phyloP scores from a whole-genome alignment of 2,113 vertebrate species.

The Ascaphus truei region DNA sequence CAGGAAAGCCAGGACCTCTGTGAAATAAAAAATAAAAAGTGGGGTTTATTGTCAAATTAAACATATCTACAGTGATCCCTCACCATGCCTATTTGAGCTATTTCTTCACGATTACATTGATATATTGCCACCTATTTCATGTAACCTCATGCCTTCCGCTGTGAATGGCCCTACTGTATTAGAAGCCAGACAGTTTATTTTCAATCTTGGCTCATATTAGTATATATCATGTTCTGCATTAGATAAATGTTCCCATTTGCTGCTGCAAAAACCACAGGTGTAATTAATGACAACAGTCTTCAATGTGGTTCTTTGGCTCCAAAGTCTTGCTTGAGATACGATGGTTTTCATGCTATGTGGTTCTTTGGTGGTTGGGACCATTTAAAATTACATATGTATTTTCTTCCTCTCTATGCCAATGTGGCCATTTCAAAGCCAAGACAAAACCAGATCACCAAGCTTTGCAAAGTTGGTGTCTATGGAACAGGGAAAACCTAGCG shows the following conservation, averaged over 20 bases:
- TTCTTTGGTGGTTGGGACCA: neutral
- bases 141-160: neutral
- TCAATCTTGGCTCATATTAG: neutral
- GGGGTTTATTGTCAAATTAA: neutral
- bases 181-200: neutral
- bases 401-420: neutral
- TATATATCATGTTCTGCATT: neutral
- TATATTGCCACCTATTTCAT: no score
- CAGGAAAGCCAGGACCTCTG: slow-evolving; percentile 89
- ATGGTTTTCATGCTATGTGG: neutral
- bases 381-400: neutral
- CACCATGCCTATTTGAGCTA: neutral
- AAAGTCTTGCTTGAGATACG: neutral
- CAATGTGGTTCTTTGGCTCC: neutral
- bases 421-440: neutral
- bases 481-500: slow-evolving; percentile 30
- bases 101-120: no score
- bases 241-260: neutral
- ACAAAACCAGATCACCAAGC: slow-evolving; percentile 4
- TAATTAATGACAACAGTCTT: neutral
- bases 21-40: neutral
- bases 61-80: neutral
- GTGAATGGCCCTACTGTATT: neutral
- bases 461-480: slow-evolving; percentile 33
- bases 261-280: neutral